Evolutionary conservation across 2,888 invertebrate genomes (phyloP).

Genomic region (Notodromas monacha): DNA sequence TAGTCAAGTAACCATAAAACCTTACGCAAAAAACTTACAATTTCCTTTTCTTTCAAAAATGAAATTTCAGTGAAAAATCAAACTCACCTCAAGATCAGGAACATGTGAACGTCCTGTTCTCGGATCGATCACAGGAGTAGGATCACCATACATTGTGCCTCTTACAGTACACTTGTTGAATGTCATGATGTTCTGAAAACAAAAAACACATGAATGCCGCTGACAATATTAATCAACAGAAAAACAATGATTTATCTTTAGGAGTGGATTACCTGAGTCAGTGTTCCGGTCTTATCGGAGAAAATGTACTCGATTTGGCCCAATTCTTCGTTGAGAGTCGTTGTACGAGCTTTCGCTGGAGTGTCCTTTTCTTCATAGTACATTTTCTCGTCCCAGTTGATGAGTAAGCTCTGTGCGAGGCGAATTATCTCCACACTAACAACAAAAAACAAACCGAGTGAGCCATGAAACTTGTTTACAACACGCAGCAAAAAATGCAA

Average conservation of each 20-base stretch:
- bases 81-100: slow-evolving; percentile 4
- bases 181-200: slow-evolving; percentile 71
- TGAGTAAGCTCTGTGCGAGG: slow-evolving; percentile 86
- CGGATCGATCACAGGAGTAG: slow-evolving; percentile 30
- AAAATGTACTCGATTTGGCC: slow-evolving; percentile 98
- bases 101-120: slow-evolving; percentile 30
- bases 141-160: slow-evolving; percentile 62
- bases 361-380: slow-evolving; percentile 62
- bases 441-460: slow-evolving; percentile 2
- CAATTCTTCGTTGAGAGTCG: slow-evolving; percentile 89
- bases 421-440: slow-evolving; percentile 61
- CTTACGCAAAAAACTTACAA: no score
- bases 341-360: slow-evolving; percentile 76
- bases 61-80: no score
- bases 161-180: slow-evolving; percentile 95
- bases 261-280: slow-evolving; percentile 50
- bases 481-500: slow-evolving; percentile 7
- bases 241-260: no score
- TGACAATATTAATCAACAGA: slow-evolving; percentile 5
- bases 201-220: no score
- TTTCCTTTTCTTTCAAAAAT: no score
- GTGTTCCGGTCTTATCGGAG: slow-evolving; percentile 94
- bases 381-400: slow-evolving; percentile 98
- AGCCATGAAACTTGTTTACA: slow-evolving; percentile 8
- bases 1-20: no score